Evolutionary conservation across 2,888 invertebrate species (phyloP).

Genomic region (Cantharis lateralis): DNA sequence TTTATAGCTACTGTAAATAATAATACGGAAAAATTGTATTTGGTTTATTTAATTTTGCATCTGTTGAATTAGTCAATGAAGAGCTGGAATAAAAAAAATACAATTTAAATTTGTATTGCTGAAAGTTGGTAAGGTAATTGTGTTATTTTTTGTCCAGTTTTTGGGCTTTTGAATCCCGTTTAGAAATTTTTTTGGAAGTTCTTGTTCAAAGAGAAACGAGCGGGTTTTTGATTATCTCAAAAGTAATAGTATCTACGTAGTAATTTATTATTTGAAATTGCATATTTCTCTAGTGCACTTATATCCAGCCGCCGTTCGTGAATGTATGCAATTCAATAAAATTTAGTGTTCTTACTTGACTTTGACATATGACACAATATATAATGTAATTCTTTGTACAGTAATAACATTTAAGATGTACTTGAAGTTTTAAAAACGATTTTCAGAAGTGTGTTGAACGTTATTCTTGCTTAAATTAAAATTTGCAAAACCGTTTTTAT

Average conservation of each 20-base stretch:
- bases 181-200: neutral
- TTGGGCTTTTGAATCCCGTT: neutral
- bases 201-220: neutral
- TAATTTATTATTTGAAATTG: neutral
- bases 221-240: neutral
- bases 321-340: neutral
- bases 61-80: neutral
- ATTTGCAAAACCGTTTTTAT: conserved; percentile 28
- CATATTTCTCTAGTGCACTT: neutral
- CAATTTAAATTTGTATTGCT: neutral
- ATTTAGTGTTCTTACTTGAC: neutral
- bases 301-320: neutral
- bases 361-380: neutral
- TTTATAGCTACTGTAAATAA: neutral
- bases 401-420: conserved; percentile 4
- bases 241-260: neutral
- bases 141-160: neutral
- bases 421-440: conserved; percentile 2
- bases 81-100: neutral
- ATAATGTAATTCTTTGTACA: neutral
- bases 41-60: neutral
- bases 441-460: neutral
- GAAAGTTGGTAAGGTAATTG: neutral
- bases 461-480: conserved; percentile 22
- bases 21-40: neutral